Evolutionary conservation across 2,888 invertebrate genomes (phyloP).

Genomic region (Keiferia lycopersicella): DNA sequence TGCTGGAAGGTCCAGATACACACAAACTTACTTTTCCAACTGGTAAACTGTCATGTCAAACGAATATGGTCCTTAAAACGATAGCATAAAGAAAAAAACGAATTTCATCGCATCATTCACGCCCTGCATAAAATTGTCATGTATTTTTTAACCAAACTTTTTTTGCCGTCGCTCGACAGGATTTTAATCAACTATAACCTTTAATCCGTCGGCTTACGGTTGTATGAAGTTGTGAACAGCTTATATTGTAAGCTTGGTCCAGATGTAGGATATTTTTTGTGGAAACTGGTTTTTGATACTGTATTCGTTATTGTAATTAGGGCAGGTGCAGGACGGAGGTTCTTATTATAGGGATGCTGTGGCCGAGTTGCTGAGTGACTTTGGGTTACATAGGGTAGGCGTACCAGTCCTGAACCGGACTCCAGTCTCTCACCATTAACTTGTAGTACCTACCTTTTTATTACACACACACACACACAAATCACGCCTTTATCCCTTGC

Average conservation of each 20-base stretch:
- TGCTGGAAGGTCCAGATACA: slow-evolving; percentile 46
- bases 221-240: neutral
- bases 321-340: slow-evolving; percentile 67
- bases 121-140: neutral
- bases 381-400: neutral
- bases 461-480: too few relatives aligned
- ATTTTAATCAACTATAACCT: slow-evolving; percentile 35
- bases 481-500: too few relatives aligned
- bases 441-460: too few relatives aligned
- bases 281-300: slow-evolving; percentile 58
- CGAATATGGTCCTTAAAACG: neutral
- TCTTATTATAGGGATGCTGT: slow-evolving; percentile 52
- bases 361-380: slow-evolving; percentile 30
- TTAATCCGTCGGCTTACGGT: slow-evolving; percentile 29
- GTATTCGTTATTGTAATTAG: slow-evolving; percentile 61
- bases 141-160: neutral
- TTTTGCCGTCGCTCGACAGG: neutral
- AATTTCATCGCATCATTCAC: neutral
- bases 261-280: slow-evolving; percentile 42
- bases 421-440: too few relatives aligned
- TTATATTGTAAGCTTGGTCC: slow-evolving; percentile 4
- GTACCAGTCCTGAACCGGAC: too few relatives aligned
- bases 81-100: neutral
- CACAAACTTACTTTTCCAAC: slow-evolving; percentile 32
- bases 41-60: neutral